These are phyloP conservation scores for Polypedilum vanderplanki DNA, from an alignment of 1,140 invertebrate genomes.

Conservation along the genomic window DNA sequence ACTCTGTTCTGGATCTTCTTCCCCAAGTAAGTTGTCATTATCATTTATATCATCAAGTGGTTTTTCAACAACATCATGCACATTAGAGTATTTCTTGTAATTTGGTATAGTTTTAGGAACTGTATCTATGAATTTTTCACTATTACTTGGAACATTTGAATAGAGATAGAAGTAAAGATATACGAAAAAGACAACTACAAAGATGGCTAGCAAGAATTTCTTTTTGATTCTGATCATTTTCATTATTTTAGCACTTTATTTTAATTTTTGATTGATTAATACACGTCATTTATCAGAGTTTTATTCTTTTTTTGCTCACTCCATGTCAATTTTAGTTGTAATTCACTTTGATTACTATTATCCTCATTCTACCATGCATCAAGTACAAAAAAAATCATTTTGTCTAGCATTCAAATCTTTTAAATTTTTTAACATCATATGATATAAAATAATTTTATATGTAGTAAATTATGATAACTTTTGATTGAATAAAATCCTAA, in stretches of 20 bases:
- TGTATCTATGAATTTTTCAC: background rate
- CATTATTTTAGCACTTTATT: slow-evolving; percentile 1
- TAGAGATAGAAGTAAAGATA: background rate
- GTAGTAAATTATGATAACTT: too few relatives aligned
- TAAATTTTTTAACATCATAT: too few relatives aligned
- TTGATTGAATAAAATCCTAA: too few relatives aligned
- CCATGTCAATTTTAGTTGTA: too few relatives aligned
- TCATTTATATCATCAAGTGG: background rate
- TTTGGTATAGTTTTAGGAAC: too few relatives aligned
- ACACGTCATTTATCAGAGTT: background rate
- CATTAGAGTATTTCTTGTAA: too few relatives aligned
- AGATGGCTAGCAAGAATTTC: background rate
- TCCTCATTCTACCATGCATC: too few relatives aligned
- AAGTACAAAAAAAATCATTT: too few relatives aligned
- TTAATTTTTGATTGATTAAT: background rate
- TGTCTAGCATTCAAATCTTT: too few relatives aligned
- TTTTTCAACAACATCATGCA: background rate
- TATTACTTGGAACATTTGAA: background rate
- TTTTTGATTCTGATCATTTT: background rate
- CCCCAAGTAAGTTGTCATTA: background rate
- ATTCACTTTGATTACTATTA: too few relatives aligned
- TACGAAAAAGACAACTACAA: background rate
- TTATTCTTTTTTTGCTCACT: too few relatives aligned
- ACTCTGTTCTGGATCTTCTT: background rate
- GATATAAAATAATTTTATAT: too few relatives aligned